Conservation (phyloP, 2,888 invertebrate species). For the Agrilus mali region DNA sequence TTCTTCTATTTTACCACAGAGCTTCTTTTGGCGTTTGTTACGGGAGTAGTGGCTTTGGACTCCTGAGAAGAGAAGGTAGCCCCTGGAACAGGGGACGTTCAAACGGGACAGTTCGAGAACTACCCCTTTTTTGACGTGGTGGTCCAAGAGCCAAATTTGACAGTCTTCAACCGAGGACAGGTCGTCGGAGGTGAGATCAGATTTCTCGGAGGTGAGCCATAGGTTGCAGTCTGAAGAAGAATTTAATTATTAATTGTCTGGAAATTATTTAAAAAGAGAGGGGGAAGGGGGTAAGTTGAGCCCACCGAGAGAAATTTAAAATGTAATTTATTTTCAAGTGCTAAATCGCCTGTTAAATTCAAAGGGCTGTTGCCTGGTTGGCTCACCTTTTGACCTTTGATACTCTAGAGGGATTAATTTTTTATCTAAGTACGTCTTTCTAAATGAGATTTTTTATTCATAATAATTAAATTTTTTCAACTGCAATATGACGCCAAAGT, state of each 20-base stretch:
- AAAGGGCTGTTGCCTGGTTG: too few relatives aligned
- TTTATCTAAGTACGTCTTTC: too few relatives aligned
- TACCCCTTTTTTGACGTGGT: conserved; percentile 38
- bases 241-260: too few relatives aligned
- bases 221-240: conserved; percentile 49
- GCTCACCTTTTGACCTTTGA: too few relatives aligned
- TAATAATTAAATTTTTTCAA: too few relatives aligned
- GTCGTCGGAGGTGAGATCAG: conserved; percentile 41
- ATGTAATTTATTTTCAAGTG: too few relatives aligned
- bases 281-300: too few relatives aligned
- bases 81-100: conserved; percentile 53
- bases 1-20: conserved; percentile 63
- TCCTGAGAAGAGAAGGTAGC: conserved; percentile 45
- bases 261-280: too few relatives aligned
- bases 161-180: conserved; percentile 41
- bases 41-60: conserved; percentile 24
- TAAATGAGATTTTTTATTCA: too few relatives aligned
- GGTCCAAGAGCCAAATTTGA: conserved; percentile 40
- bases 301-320: too few relatives aligned
- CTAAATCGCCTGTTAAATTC: neutral
- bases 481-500: too few relatives aligned
- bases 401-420: too few relatives aligned
- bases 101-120: conserved; percentile 52
- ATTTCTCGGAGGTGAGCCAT: conserved; percentile 35
- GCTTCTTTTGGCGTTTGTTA: conserved; percentile 28